Percentiles rank a stretch among this genome's conserved stretches.
Evolutionary conservation across 2,888 invertebrate genomes (phyloP).

Genomic region (Nudaria mundana): DNA sequence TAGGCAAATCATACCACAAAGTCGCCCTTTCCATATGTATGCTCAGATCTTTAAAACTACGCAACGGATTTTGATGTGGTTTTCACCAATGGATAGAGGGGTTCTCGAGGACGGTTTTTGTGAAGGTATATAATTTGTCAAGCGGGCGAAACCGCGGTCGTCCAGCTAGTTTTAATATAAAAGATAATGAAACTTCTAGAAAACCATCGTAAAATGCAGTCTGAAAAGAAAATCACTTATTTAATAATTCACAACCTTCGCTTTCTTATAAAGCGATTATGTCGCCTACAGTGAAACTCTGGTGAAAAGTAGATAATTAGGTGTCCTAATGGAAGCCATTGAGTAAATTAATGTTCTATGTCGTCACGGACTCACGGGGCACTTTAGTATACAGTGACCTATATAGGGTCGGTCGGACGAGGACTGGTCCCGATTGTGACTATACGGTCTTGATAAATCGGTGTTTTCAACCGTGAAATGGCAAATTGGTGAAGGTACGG

Average conservation of each 20-base stretch:
- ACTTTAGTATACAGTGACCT: constrained; percentile 33
- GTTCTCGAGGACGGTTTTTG: too few species aligned
- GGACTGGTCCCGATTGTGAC: constrained; percentile 11
- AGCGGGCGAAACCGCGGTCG: too few species aligned
- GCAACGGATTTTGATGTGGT: too few species aligned
- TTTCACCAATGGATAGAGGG: too few species aligned
- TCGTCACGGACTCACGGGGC: constrained; percentile 17
- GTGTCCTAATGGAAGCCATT: constrained; percentile 36
- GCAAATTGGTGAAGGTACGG: neutral
- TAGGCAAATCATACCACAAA: too few species aligned
- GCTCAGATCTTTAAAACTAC: too few species aligned
- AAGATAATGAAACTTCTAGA: too few species aligned
- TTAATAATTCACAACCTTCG: constrained; percentile 5
- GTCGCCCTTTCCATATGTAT: too few species aligned
- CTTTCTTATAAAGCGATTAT: constrained; percentile 8
- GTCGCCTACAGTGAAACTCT: constrained; percentile 5
- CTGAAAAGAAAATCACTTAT: too few species aligned
- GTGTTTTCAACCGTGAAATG: neutral
- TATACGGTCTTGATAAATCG: constrained; percentile 12
- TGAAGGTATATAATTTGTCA: too few species aligned
- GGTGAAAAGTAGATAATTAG: constrained; percentile 24
- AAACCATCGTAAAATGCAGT: too few species aligned
- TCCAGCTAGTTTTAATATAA: too few species aligned
- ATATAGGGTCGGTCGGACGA: constrained; percentile 26
- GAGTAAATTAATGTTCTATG: constrained; percentile 29